Conservation (phyloP, 2,888 invertebrate genomes). For the Conomelus anceps region DNA sequence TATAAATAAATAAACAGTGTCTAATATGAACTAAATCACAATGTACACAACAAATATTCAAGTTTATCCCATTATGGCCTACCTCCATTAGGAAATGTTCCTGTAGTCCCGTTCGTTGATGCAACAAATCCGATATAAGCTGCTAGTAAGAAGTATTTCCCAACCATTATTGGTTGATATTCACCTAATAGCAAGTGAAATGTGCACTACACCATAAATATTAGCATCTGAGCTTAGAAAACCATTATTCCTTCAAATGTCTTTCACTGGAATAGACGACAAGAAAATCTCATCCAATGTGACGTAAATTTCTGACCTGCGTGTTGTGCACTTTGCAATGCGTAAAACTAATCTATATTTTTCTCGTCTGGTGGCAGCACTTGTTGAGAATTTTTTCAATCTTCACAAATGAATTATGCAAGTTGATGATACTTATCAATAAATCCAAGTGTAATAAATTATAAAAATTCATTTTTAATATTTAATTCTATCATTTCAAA, state of each 20-base stretch:
- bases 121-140: slow-evolving; percentile 23
- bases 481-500: not conserved
- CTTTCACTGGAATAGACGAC: not conserved
- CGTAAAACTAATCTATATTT: slow-evolving; percentile 21
- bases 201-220: slow-evolving; percentile 4
- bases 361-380: slow-evolving; percentile 11
- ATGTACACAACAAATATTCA: slow-evolving; percentile 2
- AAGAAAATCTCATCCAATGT: slow-evolving; percentile 11
- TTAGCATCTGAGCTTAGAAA: not conserved
- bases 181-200: slow-evolving; percentile 9
- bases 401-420: not conserved
- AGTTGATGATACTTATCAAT: not conserved
- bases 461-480: not conserved
- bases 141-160: slow-evolving; percentile 20
- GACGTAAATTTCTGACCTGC: slow-evolving; percentile 22
- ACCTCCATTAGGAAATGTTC: slow-evolving; percentile 25
- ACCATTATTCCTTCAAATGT: slow-evolving; percentile 8
- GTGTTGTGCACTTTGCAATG: slow-evolving; percentile 19
- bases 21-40: not conserved
- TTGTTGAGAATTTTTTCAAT: not conserved
- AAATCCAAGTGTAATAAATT: not conserved
- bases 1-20: not conserved
- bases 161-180: slow-evolving; percentile 18
- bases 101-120: slow-evolving; percentile 23
- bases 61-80: slow-evolving; percentile 16